Evolutionary conservation across 2,113 vertebrate genomes (phyloP).

Genomic region (Rhineura floridana): DNA sequence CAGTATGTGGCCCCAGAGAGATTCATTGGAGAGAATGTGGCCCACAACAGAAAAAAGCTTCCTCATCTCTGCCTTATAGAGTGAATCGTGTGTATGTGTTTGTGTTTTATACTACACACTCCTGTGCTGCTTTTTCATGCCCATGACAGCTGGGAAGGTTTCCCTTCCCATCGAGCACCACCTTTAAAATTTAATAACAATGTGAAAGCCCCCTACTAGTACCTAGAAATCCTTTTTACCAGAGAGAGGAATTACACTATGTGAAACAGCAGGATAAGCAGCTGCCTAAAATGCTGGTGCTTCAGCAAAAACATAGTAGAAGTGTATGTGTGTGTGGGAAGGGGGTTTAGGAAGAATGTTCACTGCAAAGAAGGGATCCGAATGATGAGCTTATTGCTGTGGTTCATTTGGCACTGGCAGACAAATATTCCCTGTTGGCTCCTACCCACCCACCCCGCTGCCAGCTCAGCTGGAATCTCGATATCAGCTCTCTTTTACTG

Average conservation of each 20-base stretch:
- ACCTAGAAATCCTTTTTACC: neutral
- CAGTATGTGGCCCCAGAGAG: too few species aligned
- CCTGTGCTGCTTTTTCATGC: accelerated
- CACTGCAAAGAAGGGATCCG: neutral
- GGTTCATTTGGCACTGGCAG: neutral
- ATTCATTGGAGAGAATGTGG: too few species aligned
- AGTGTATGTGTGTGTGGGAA: too few species aligned
- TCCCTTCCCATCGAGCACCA: neutral
- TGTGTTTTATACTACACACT: neutral
- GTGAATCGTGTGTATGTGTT: slow-evolving; percentile 4
- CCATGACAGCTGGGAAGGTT: neutral
- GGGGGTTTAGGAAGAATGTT: neutral
- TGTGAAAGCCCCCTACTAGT: neutral
- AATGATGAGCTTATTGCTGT: neutral
- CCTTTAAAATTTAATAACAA: neutral
- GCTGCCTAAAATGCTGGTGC: neutral
- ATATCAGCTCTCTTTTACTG: neutral
- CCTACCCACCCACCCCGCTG: too few species aligned
- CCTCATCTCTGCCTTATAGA: too few species aligned
- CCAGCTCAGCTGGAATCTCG: neutral
- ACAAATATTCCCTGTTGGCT: slow-evolving; percentile 1
- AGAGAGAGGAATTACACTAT: neutral
- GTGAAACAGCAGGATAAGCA: neutral
- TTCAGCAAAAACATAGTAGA: neutral
- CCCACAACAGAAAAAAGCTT: too few species aligned